These are phyloP conservation scores for Sericinus montela DNA, from an alignment of 2,888 invertebrate genomes.

Conservation along the genomic window DNA sequence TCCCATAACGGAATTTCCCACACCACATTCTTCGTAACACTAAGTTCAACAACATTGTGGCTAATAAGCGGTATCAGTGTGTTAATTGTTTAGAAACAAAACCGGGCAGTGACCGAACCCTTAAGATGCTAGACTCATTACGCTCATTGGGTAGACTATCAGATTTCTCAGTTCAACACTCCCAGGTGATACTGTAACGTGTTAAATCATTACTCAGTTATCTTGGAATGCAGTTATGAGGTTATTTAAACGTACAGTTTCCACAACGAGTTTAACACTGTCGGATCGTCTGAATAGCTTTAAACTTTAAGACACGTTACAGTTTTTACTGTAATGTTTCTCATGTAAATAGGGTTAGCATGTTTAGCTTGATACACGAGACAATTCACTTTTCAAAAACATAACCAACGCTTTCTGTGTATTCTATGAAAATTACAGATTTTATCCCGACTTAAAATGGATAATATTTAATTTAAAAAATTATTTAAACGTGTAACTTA, in stretches of 20 bases:
- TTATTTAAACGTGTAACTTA: too few species aligned
- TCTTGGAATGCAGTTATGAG: conserved; percentile 3
- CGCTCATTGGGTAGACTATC: conserved; percentile 28
- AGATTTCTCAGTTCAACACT: conserved; percentile 41
- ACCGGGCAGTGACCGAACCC: conserved; percentile 6
- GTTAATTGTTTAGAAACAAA: conserved; percentile 13
- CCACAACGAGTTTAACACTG: neutral
- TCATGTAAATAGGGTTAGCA: conserved; percentile 1
- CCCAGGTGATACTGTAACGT: conserved; percentile 41
- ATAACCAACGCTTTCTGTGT: too few species aligned
- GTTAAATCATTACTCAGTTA: conserved; percentile 25
- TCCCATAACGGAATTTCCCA: too few species aligned
- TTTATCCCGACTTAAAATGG: too few species aligned
- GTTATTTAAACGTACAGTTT: neutral
- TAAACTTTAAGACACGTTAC: neutral
- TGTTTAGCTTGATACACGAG: neutral
- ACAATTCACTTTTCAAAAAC: neutral
- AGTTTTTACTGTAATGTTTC: neutral
- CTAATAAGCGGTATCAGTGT: too few species aligned
- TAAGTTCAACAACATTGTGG: too few species aligned
- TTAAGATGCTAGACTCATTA: conserved; percentile 22
- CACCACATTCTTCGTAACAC: too few species aligned
- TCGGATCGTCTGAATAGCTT: conserved; percentile 3
- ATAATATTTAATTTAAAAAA: too few species aligned
- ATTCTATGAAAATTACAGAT: too few species aligned